A percentile compares a stretch with the other conserved stretches of the same genome.
phyloP scores from a whole-genome alignment of 2,797 vertebrate genomes.

The Bucorvus abyssinicus region DNA sequence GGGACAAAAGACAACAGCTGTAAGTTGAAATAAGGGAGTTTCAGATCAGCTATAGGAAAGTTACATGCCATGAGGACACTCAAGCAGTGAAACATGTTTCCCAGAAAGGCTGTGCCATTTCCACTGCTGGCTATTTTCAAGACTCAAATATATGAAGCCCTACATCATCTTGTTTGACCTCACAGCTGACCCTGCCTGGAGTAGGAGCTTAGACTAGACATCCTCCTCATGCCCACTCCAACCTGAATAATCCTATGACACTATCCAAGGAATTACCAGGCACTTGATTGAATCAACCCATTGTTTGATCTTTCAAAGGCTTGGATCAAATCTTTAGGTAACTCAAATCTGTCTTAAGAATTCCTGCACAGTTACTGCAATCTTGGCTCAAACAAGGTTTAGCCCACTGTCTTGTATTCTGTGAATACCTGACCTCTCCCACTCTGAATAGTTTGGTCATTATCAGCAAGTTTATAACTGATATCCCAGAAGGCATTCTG shows the following conservation, averaged over 20 bases:
- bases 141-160: background rate
- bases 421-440: background rate
- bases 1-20: background rate
- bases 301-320: background rate
- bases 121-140: background rate
- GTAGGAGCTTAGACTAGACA: background rate
- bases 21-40: background rate
- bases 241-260: background rate
- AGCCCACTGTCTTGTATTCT: background rate
- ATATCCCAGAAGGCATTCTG: background rate
- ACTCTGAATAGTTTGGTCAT: background rate
- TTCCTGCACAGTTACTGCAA: background rate
- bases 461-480: background rate
- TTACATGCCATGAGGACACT: background rate
- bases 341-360: background rate
- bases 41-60: background rate
- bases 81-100: background rate
- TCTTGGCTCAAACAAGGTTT: background rate
- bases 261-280: background rate
- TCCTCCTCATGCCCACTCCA: background rate
- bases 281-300: background rate
- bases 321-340: background rate
- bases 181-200: background rate
- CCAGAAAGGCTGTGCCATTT: background rate
- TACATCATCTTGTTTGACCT: background rate